Conservation (phyloP, 2,888 invertebrate genomes). For the Nasonia oneida region DNA sequence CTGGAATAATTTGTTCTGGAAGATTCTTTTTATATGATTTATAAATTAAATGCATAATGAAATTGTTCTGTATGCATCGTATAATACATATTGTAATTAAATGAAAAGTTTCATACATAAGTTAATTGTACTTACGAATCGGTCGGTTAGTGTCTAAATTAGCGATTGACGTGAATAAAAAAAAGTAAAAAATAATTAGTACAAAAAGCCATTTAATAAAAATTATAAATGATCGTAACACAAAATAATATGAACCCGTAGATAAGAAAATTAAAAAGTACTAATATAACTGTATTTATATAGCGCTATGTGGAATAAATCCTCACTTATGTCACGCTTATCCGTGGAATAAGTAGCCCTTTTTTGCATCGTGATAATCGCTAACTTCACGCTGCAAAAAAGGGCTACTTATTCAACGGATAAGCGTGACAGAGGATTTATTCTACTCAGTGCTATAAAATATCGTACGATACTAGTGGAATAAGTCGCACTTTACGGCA, state of each 20-base stretch:
- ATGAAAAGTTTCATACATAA: slow-evolving; percentile 8
- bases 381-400: too few species aligned
- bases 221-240: not conserved
- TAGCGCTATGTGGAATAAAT: too few species aligned
- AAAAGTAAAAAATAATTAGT: not conserved
- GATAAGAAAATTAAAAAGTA: slow-evolving; percentile 29
- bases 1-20: slow-evolving; percentile 52
- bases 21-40: slow-evolving; percentile 28
- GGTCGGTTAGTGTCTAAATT: not conserved
- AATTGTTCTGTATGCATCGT: not conserved
- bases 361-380: too few species aligned
- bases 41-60: slow-evolving; percentile 9
- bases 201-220: slow-evolving; percentile 19
- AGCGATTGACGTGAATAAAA: not conserved
- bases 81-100: too few species aligned
- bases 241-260: not conserved
- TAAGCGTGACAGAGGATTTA: too few species aligned
- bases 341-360: too few species aligned
- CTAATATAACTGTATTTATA: not conserved
- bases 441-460: too few species aligned
- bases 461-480: too few species aligned
- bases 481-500: too few species aligned
- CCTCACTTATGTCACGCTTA: too few species aligned
- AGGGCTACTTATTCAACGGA: too few species aligned
- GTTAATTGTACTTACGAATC: slow-evolving; percentile 34